These are phyloP conservation scores for Calephelis nemesis DNA, from an alignment of 1,140 invertebrate species.

Conservation along the genomic window DNA sequence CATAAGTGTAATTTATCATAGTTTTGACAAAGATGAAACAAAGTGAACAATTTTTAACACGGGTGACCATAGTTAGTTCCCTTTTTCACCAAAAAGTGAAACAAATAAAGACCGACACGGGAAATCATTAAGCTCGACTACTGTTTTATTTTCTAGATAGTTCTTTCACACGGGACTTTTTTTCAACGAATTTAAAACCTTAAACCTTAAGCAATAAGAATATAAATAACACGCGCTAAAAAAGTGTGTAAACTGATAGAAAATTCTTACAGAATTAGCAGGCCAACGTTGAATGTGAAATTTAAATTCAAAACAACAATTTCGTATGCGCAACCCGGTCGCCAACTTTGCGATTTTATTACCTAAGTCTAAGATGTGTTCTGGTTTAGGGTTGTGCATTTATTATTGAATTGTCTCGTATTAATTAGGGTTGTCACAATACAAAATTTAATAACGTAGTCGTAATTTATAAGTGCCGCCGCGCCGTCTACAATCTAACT, in stretches of 20 bases:
- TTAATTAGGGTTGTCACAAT: constrained; percentile 3
- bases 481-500: constrained; percentile 25
- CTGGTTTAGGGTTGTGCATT: constrained; percentile 5
- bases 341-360: constrained; percentile 16
- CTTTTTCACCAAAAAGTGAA: neutral
- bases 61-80: constrained; percentile 1
- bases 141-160: constrained; percentile 28
- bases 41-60: neutral
- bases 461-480: too few species aligned
- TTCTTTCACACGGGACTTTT: neutral
- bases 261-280: constrained; percentile 29
- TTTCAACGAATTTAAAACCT: constrained; percentile 19
- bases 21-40: neutral
- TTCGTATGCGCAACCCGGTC: constrained; percentile 26
- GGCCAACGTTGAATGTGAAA: constrained; percentile 27
- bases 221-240: neutral
- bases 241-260: constrained; percentile 23
- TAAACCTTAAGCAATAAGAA: constrained; percentile 8
- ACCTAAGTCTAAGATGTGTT: constrained; percentile 11
- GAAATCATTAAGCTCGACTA: constrained; percentile 35
- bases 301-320: constrained; percentile 30
- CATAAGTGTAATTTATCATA: neutral
- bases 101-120: constrained; percentile 30
- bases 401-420: constrained; percentile 19
- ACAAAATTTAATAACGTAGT: constrained; percentile 5